phyloP scores from a whole-genome alignment of 2,113 vertebrate species.

The Leptodactylus fuscus region DNA sequence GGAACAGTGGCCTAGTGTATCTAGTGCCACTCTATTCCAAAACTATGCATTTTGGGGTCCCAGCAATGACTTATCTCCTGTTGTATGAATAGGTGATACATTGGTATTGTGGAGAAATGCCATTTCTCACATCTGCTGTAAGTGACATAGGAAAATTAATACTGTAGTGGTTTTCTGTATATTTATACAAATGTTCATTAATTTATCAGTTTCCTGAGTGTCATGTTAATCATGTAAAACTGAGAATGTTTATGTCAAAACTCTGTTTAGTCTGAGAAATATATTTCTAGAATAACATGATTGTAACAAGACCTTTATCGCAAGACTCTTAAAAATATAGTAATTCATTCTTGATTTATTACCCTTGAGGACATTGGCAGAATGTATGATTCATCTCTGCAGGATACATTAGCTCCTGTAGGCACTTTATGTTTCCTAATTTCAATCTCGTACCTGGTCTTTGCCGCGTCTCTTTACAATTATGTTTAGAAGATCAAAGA shows the following conservation, averaged over 20 bases:
- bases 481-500: background rate
- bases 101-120: too few relatives aligned
- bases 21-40: background rate
- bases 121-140: too few relatives aligned
- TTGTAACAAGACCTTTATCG: background rate
- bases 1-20: too few relatives aligned
- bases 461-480: background rate
- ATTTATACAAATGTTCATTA: background rate
- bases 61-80: background rate
- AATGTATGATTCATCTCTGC: background rate
- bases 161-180: background rate
- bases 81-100: background rate
- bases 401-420: conserved; percentile 10
- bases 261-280: background rate
- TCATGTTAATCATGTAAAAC: background rate
- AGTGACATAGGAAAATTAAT: background rate
- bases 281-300: background rate
- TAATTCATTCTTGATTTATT: background rate
- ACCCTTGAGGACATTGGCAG: conserved; percentile 20
- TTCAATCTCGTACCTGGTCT: background rate
- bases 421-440: conserved; percentile 2
- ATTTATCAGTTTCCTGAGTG: background rate
- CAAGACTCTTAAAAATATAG: background rate
- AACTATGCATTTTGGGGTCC: background rate
- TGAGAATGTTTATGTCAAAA: background rate